A percentile compares a stretch with the other conserved stretches of the same genome.
phyloP scores from a whole-genome alignment of 2,797 vertebrate genomes.

The Alauda arvensis region DNA sequence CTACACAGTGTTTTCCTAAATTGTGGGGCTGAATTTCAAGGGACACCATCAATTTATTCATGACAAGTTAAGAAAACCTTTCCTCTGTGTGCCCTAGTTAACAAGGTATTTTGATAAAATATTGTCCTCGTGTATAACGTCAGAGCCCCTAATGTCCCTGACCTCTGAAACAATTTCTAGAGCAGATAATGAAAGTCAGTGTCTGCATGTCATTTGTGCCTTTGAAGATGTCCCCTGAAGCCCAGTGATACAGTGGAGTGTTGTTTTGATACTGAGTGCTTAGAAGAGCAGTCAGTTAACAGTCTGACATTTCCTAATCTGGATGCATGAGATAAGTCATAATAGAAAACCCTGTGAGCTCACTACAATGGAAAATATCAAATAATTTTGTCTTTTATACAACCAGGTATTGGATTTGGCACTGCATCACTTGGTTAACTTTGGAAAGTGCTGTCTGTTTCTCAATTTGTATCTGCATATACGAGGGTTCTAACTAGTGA shows the following conservation, averaged over 20 bases:
- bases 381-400: constrained; percentile 13
- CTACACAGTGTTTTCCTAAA: background rate
- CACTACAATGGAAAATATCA: background rate
- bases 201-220: background rate
- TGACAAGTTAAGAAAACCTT: background rate
- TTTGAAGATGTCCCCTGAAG: constrained; percentile 16
- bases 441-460: background rate
- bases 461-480: background rate
- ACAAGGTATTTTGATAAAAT: background rate
- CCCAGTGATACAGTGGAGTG: background rate
- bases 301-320: constrained; percentile 35
- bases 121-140: background rate
- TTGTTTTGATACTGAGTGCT: background rate
- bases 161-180: background rate
- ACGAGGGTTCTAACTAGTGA: background rate
- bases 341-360: background rate
- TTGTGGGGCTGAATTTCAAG: background rate
- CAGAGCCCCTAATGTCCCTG: background rate
- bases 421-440: background rate
- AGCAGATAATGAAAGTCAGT: background rate
- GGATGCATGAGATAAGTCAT: background rate
- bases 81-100: background rate
- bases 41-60: background rate
- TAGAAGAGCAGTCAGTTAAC: constrained; percentile 8
- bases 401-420: background rate